Base-by-base conservation (phyloP, 2,888 invertebrate genomes). In the Philopedon plagiatum region DNA sequence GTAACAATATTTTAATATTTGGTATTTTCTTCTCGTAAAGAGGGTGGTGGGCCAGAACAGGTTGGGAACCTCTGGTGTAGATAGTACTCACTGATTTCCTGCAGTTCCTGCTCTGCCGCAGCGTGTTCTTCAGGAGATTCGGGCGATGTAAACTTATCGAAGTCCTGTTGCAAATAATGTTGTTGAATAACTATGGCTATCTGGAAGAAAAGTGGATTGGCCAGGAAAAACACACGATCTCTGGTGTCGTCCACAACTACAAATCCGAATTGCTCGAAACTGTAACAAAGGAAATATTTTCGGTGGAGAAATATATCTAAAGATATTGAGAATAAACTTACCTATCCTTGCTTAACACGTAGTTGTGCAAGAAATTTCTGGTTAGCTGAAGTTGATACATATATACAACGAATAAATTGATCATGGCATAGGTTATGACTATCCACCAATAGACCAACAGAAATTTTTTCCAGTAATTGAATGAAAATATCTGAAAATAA, bases 391-490 rank as follows among this genome's bases (percentile, higher is more conserved):
- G 51, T 37, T 75, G 71, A 57, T 75, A 75, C 23, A 72, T n/a
- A 15, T 75, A 75, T 7, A 68, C 9, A 0, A 37, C 57, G 19
- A 75, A 62, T 18, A 75, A 65, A 37, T 72, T 71, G 1, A 69
- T 7, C 62, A 70, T 72, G n/a, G 72, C 46, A 15, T 72, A 75
- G 11, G 61, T 29, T 11, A 72, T 68, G 1, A 69, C 54, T 15
- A 72, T 37, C 75, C 75, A 75, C 72, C 71, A 75, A 23, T 68
- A 75, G n/a, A 69, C 13, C 11, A 19, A n/a, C 8, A 72, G 37
- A 23, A 69, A 75, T 39, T 60, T 63, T 54, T 74, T 74, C 74
- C 74, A 74, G 8, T 4, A 49, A 1, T 64, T 41, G 19, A 74
- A 71, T 5, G 71, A 65, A 21, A 39, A 65, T 13, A 74, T 9